Percentiles rank a stretch among this genome's conserved stretches.
phyloP scores from a whole-genome alignment of 2,888 invertebrate genomes.

The Plebejus anna region DNA sequence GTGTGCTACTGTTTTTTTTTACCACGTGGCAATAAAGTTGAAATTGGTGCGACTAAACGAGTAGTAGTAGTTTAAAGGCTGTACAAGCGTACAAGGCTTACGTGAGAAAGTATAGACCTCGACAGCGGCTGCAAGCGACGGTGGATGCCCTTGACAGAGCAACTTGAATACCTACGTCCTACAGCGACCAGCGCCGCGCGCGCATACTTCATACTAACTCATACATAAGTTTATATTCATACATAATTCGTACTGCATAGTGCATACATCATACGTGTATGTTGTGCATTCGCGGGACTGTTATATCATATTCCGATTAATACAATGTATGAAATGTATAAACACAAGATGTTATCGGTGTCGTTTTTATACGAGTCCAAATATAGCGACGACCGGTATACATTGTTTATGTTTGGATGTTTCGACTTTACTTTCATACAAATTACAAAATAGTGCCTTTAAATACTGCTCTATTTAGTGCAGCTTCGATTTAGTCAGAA shows the following conservation, averaged over 20 bases:
- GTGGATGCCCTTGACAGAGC: constrained; percentile 72
- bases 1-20: not conserved
- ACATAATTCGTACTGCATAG: not conserved
- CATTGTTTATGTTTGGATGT: not conserved
- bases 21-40: not conserved
- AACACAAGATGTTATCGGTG: constrained; percentile 19
- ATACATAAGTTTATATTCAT: not conserved
- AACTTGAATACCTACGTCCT: constrained; percentile 42
- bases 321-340: constrained; percentile 18
- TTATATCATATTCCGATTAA: constrained; percentile 11
- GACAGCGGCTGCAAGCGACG: constrained; percentile 52
- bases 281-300: not conserved
- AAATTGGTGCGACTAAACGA: not conserved
- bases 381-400: constrained; percentile 10
- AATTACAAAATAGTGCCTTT: no score
- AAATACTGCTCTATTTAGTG: no score
- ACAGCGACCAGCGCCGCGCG: not conserved
- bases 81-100: constrained; percentile 5
- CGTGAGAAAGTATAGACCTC: constrained; percentile 72
- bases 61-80: not conserved
- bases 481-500: no score
- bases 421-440: not conserved
- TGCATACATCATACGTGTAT: not conserved
- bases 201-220: not conserved
- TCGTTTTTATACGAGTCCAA: constrained; percentile 4